Conservation (phyloP, 2,113 vertebrate species). For the Blennius ocellaris region DNA sequence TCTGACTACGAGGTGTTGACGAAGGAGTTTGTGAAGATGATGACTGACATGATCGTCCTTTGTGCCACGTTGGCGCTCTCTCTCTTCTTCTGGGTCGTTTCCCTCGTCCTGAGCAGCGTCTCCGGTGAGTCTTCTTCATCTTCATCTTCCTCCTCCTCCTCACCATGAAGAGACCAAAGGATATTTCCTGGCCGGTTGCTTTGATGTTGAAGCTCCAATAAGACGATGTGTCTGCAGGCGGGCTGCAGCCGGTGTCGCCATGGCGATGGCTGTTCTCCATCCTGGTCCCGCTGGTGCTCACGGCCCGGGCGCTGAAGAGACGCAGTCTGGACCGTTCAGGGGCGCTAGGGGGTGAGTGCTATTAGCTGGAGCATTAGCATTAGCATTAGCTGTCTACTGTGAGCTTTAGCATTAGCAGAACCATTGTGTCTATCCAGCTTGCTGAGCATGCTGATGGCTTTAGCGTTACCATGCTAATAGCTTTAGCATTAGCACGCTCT, state of each 20-base stretch:
- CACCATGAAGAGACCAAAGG: too few relatives aligned
- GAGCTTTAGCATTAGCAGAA: too few relatives aligned
- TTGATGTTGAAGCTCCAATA: too few relatives aligned
- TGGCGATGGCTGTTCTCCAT: constrained; percentile 97
- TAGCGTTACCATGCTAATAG: too few relatives aligned
- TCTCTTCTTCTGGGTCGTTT: constrained; percentile 92
- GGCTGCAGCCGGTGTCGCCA: constrained; percentile 90
- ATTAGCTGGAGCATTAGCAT: too few relatives aligned
- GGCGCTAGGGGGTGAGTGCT: constrained; percentile 88
- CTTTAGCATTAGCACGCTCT: too few relatives aligned
- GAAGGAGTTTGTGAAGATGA: constrained; percentile 89
- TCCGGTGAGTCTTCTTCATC: constrained; percentile 83
- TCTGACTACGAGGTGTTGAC: constrained; percentile 73
- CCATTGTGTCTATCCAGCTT: too few relatives aligned
- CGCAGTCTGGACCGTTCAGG: constrained; percentile 91
- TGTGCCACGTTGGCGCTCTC: constrained; percentile 91
- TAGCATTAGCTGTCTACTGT: too few relatives aligned
- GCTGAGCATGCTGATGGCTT: too few relatives aligned
- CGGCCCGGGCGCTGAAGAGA: constrained; percentile 85
- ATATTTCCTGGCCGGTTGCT: too few relatives aligned
- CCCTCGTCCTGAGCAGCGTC: constrained; percentile 88
- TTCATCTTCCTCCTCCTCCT: too few relatives aligned
- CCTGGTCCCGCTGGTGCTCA: constrained; percentile 87
- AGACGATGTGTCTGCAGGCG: constrained; percentile 78
- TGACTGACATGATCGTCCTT: constrained; percentile 90